A percentile compares a stretch with the other conserved stretches of the same genome.
Conservation (phyloP, 2,113 vertebrate genomes). For the Canis aureus region DNA sequence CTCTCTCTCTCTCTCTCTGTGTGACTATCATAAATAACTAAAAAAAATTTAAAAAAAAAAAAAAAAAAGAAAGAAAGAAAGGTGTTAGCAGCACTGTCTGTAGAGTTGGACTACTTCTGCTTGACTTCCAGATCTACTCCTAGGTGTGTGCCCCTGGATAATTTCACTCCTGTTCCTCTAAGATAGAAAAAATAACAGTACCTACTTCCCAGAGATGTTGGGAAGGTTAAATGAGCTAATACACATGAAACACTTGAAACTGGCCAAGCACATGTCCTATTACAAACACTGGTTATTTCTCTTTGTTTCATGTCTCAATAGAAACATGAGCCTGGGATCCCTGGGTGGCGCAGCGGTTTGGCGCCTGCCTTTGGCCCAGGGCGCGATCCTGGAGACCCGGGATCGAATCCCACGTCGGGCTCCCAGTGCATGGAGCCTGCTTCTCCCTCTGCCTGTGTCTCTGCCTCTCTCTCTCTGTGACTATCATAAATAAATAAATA, state of each 20-base stretch:
- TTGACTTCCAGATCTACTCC: background rate
- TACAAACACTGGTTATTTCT: background rate
- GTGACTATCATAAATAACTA: no score
- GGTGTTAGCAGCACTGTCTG: background rate
- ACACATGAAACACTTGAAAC: background rate
- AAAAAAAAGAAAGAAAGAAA: background rate
- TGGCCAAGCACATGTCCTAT: background rate
- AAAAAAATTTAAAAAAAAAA: no score
- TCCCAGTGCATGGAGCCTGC: no score
- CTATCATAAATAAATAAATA: no score
- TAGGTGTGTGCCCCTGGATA: background rate
- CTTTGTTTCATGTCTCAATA: background rate
- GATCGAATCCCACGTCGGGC: no score
- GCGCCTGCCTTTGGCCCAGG: no score
- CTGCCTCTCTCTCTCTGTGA: no score
- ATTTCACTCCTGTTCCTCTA: background rate
- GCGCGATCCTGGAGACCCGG: no score
- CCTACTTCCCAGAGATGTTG: background rate
- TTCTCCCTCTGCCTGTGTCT: no score
- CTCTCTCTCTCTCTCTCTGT: no score
- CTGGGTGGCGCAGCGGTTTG: no score
- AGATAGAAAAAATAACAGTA: background rate
- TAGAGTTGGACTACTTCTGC: background rate
- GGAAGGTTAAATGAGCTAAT: background rate
- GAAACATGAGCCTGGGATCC: no score